Conservation (phyloP, 2,113 vertebrate genomes). For the Pituophis catenifer region DNA sequence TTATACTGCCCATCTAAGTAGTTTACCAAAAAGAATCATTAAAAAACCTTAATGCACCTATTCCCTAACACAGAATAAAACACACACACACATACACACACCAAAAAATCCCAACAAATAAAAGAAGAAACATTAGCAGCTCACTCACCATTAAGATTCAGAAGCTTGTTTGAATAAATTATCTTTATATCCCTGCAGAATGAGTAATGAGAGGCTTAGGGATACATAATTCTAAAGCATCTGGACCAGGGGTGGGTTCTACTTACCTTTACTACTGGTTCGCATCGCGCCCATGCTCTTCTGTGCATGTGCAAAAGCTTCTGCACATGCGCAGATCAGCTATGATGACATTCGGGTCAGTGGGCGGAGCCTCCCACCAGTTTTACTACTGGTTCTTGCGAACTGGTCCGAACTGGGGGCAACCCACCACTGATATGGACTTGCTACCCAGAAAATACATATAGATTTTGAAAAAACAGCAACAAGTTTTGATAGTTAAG, state of each 20-base stretch:
- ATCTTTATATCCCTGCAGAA: neutral
- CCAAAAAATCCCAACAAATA: neutral
- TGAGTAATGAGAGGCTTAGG: neutral
- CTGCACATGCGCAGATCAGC: too few relatives aligned
- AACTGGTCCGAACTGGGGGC: too few relatives aligned
- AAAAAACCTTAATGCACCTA: neutral
- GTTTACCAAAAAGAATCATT: neutral
- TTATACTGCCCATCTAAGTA: neutral
- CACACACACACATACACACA: rapidly evolving
- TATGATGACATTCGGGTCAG: too few relatives aligned
- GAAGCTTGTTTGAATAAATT: neutral
- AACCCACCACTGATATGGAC: too few relatives aligned
- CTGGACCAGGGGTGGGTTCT: neutral
- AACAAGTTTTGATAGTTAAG: neutral
- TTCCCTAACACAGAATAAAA: neutral
- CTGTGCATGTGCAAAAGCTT: too few relatives aligned
- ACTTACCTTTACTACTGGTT: too few relatives aligned
- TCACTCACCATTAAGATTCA: neutral
- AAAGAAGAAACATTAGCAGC: neutral
- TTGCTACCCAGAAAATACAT: neutral
- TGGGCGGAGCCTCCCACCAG: too few relatives aligned
- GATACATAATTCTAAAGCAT: neutral
- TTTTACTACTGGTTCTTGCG: too few relatives aligned
- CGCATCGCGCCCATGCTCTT: too few relatives aligned
- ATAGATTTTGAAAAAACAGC: neutral